Percentiles rank a stretch among this genome's conserved stretches.
These are phyloP conservation scores for Buathra laborator DNA, from an alignment of 2,888 invertebrate genomes.

Conservation along the genomic window DNA sequence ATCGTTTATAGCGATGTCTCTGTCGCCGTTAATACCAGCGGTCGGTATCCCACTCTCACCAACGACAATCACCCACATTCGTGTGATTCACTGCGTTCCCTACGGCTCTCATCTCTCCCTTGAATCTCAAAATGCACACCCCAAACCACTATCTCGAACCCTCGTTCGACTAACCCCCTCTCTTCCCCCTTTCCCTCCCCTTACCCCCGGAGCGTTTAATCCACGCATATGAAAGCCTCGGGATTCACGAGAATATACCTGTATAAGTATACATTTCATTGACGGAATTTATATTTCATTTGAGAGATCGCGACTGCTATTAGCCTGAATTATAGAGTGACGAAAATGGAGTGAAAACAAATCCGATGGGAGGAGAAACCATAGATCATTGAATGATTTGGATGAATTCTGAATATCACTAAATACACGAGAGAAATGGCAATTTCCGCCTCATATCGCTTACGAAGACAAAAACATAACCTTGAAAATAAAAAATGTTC, in stretches of 20 bases:
- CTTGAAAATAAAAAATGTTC: too few relatives aligned
- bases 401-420: neutral
- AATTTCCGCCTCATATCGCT: too few relatives aligned
- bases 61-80: constrained; percentile 46
- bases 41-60: constrained; percentile 42
- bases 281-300: constrained; percentile 30
- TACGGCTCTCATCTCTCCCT: constrained; percentile 9
- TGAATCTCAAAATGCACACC: constrained; percentile 26
- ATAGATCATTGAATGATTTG: neutral
- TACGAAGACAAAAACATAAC: too few relatives aligned
- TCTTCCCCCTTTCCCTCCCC: neutral
- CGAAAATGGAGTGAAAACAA: neutral
- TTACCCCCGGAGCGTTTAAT: constrained; percentile 12
- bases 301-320: neutral
- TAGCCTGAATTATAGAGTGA: neutral
- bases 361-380: neutral
- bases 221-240: constrained; percentile 34
- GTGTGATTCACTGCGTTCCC: constrained; percentile 52
- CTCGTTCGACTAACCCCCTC: neutral
- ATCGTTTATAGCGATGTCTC: neutral
- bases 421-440: neutral
- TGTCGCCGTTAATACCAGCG: constrained; percentile 53
- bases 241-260: constrained; percentile 21
- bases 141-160: neutral
- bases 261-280: neutral